Evolutionary conservation across 2,113 vertebrate genomes (phyloP).

Genomic region (Chionomys nivalis): DNA sequence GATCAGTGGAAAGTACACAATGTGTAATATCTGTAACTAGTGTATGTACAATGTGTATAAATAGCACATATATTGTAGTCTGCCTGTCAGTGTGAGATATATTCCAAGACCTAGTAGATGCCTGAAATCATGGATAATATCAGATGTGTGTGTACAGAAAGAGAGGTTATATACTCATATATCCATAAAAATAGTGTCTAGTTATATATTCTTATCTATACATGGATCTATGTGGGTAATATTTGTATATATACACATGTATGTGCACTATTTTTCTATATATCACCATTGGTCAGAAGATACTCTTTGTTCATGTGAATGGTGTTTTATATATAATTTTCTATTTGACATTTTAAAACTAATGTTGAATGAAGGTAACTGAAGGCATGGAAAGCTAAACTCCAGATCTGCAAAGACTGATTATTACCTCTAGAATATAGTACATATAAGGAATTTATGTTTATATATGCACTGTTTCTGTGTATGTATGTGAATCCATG

Average conservation of each 20-base stretch:
- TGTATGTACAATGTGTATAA: neutral
- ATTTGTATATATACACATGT: neutral
- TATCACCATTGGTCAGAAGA: neutral
- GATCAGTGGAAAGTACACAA: neutral
- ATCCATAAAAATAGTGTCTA: neutral
- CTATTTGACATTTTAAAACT: neutral
- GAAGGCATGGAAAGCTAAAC: neutral
- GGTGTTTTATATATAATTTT: neutral
- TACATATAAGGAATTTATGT: neutral
- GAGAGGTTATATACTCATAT: neutral
- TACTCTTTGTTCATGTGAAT: neutral
- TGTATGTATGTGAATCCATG: neutral
- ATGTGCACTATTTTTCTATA: neutral
- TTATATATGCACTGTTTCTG: neutral
- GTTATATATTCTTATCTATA: neutral
- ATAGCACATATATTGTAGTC: neutral
- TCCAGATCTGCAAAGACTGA: neutral
- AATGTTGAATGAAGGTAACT: neutral
- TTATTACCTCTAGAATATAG: neutral
- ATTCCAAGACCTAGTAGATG: neutral
- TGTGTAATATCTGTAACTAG: neutral
- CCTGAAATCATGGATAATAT: neutral
- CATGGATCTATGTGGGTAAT: neutral
- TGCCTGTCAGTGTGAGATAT: neutral
- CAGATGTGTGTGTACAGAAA: neutral